Base-by-base conservation (phyloP, 2,888 invertebrate species). In the Augochlorella aurata region DNA sequence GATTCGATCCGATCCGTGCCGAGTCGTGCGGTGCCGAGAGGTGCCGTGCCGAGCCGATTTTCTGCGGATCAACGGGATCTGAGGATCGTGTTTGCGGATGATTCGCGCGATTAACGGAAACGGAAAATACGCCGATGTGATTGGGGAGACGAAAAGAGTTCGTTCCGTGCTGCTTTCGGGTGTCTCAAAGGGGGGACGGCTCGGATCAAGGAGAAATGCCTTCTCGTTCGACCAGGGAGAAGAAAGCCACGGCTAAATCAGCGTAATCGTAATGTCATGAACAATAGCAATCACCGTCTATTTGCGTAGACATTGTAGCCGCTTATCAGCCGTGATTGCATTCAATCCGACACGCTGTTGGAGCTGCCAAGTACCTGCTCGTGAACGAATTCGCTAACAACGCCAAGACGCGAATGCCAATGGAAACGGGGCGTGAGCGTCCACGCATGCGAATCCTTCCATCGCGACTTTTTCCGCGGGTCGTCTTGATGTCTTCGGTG, bases 301-400 rank as follows among this genome's bases (percentile, higher is more conserved):
- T 79, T 71, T 50, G 74, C 79, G 69, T 50, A 50, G 18, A 68
- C 71, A 74, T 74, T 75, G 72, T 61, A 44, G 68, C 71, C 29
- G 79, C 65, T 77, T 83, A 79, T 83, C 77, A 77, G 67, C 50
- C 47, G 80, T 76, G 74, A 83, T 84, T 83, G 74, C 71, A 83
- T 84, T 83, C 83, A 80, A 73, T 67, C 71, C 83, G 74, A 63
- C 72, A 73, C 73, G 68, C 45, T 68, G 72, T 77, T 71, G 24
- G 65, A 18, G 71, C 74, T 83, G 83, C 80, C 80, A 83, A 83
- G 77, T 81, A 80, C 58, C 83, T 61, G 83, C 77, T 83, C 80
- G 84, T 80, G 82, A 82, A 84, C 76, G 70, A 82, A 80, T 84
- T 83, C 70, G 69, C 54, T 65, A 80, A 83, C 67, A 71, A 75